Conservation (phyloP, 2,797 vertebrate genomes). For the Brachymystax lenok region DNA sequence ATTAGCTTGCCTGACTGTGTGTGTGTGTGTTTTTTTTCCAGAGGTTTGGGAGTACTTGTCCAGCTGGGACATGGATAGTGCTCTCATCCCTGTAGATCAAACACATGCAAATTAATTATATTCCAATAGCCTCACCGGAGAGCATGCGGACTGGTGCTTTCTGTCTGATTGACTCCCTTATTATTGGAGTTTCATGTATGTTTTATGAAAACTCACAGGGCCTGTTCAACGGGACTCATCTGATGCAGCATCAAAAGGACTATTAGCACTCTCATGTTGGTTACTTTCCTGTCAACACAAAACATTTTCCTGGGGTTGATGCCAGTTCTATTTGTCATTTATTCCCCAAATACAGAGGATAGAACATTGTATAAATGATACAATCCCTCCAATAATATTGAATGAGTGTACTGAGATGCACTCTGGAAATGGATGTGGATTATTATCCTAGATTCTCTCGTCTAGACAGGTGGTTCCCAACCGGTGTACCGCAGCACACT, state of each 20-base stretch:
- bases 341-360: background rate
- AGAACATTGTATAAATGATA: background rate
- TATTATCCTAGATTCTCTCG: background rate
- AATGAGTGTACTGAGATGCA: background rate
- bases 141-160: slow-evolving; percentile 14
- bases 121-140: slow-evolving; percentile 35
- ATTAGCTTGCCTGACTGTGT: slow-evolving; percentile 17
- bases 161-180: slow-evolving; percentile 14
- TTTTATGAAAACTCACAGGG: slow-evolving; percentile 18
- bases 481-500: too few species aligned
- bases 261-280: background rate
- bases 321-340: background rate
- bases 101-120: slow-evolving; percentile 37
- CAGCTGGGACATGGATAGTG: slow-evolving; percentile 26
- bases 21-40: background rate
- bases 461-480: background rate
- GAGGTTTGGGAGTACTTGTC: slow-evolving; percentile 13
- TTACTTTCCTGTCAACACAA: background rate
- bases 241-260: background rate
- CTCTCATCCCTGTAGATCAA: slow-evolving; percentile 34
- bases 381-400: background rate
- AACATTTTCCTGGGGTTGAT: background rate
- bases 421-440: background rate
- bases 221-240: background rate
- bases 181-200: slow-evolving; percentile 7